phyloP scores from a whole-genome alignment of 2,888 invertebrate species.

The Drosophila stalkeri region DNA sequence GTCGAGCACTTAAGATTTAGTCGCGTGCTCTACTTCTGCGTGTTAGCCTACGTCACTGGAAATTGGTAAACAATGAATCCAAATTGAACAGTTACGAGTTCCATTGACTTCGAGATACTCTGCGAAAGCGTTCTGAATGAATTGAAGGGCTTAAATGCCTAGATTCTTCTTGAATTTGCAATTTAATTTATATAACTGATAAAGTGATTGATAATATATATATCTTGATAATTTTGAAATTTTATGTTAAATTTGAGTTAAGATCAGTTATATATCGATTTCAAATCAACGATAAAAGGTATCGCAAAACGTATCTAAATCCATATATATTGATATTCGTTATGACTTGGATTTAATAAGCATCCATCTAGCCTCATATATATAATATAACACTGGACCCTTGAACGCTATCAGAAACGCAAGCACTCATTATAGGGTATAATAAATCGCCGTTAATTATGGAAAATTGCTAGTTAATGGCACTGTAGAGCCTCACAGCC shows the following conservation, averaged over 20 bases:
- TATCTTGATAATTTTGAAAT: neutral
- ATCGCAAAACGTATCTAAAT: neutral
- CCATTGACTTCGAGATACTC: neutral
- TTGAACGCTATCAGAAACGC: neutral
- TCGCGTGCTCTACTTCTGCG: conserved; percentile 16
- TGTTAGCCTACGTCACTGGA: neutral
- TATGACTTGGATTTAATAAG: neutral
- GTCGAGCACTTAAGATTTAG: conserved; percentile 6
- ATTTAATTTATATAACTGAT: neutral
- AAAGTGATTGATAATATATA: neutral
- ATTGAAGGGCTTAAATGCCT: neutral
- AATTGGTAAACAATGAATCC: neutral
- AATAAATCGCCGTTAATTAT: conserved; percentile 64
- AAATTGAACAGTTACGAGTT: neutral
- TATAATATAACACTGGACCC: neutral
- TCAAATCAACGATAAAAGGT: neutral
- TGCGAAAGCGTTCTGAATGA: neutral
- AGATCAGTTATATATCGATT: neutral
- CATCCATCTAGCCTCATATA: neutral
- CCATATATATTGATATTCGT: neutral
- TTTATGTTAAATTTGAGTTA: neutral
- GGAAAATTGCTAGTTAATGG: conserved; percentile 68
- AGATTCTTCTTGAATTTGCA: neutral
- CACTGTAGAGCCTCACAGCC: conserved; percentile 41
- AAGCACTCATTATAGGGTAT: neutral